A percentile compares a stretch with the other conserved stretches of the same genome.
Evolutionary conservation across 2,113 vertebrate genomes (phyloP).

Genomic region (Condylura cristata): DNA sequence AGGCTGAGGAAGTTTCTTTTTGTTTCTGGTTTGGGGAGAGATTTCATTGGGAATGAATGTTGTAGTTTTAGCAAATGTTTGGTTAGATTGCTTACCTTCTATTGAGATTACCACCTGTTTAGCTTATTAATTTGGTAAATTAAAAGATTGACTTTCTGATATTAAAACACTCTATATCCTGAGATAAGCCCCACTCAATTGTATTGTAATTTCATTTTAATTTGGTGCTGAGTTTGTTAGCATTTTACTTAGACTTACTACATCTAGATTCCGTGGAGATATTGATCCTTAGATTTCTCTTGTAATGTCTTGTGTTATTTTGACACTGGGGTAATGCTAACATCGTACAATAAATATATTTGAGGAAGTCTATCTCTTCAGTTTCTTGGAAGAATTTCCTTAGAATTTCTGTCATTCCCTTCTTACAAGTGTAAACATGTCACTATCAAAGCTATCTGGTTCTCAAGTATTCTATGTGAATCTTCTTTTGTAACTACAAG

Average conservation of each 20-base stretch:
- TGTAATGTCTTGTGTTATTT: background rate
- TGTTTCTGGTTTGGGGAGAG: background rate
- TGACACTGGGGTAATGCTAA: background rate
- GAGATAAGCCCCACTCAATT: background rate
- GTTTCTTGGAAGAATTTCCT: background rate
- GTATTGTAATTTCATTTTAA: background rate
- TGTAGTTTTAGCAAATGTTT: background rate
- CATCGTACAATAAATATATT: background rate
- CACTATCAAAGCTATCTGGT: background rate
- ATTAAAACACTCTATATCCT: background rate
- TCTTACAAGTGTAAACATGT: background rate
- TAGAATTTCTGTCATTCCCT: background rate
- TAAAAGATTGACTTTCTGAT: background rate
- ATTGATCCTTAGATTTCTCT: background rate
- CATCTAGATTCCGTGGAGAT: background rate
- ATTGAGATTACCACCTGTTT: background rate
- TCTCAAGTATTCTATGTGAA: background rate
- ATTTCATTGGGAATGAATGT: background rate
- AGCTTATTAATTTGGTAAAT: background rate
- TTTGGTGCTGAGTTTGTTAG: background rate
- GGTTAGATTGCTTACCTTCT: background rate
- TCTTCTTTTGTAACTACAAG: background rate
- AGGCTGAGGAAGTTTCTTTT: background rate
- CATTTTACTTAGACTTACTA: background rate
- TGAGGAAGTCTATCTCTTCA: background rate